Evolutionary conservation across 2,113 vertebrate species (phyloP).

Genomic region (Mormoops blainvillei): DNA sequence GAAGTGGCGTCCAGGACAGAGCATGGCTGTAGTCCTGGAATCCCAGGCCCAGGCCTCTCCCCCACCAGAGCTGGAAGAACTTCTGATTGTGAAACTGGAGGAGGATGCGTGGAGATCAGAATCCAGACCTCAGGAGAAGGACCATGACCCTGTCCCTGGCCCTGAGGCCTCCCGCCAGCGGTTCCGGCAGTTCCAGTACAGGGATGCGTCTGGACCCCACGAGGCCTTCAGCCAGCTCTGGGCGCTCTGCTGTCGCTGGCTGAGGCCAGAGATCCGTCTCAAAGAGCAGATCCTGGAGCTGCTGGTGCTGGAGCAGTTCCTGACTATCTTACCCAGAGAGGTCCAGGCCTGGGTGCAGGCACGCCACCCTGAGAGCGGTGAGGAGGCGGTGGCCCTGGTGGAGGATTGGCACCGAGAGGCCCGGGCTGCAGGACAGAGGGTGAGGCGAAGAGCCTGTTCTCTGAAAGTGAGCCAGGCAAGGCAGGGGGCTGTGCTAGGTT

Average conservation of each 20-base stretch:
- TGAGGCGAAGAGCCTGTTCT: constrained; percentile 32
- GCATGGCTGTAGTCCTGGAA: constrained; percentile 50
- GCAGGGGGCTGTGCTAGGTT: not conserved
- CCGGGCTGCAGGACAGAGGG: constrained; percentile 30
- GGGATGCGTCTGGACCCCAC: constrained; percentile 67
- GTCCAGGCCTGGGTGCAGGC: constrained; percentile 73
- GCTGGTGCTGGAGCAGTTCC: constrained; percentile 76
- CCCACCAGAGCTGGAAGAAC: not conserved
- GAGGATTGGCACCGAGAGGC: constrained; percentile 72
- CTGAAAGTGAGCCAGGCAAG: not conserved
- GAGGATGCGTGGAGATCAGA: constrained; percentile 49
- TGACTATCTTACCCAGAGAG: constrained; percentile 73
- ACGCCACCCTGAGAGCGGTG: constrained; percentile 65
- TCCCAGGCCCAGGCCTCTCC: not conserved
- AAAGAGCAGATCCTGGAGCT: constrained; percentile 77
- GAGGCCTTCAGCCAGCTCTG: constrained; percentile 76
- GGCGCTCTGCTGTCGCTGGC: constrained; percentile 76
- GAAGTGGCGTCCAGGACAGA: not conserved
- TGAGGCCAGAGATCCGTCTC: constrained; percentile 71
- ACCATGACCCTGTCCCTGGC: not conserved
- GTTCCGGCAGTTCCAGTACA: constrained; percentile 75
- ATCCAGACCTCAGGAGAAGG: constrained; percentile 14
- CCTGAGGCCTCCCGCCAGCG: constrained; percentile 70
- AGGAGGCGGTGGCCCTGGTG: constrained; percentile 74
- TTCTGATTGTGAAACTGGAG: constrained; percentile 69